phyloP scores from a whole-genome alignment of 2,888 invertebrate genomes.

The Steinernema scapterisci region DNA sequence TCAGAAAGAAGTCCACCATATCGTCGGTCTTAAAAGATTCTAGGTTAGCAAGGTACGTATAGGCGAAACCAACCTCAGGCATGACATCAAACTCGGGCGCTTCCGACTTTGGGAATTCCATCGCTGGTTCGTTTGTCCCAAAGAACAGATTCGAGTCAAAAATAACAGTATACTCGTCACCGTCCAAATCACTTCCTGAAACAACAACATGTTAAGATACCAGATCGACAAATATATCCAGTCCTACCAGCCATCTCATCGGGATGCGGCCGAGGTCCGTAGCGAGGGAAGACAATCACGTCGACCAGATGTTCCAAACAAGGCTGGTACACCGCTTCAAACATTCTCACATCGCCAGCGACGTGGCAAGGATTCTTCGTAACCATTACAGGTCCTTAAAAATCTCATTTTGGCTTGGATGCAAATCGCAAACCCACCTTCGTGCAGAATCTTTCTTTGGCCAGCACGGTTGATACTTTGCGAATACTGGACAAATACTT shows the following conservation, averaged over 20 bases:
- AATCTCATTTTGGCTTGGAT: neutral
- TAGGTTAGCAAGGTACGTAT: neutral
- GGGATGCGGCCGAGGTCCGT: constrained; percentile 68
- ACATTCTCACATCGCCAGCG: constrained; percentile 68
- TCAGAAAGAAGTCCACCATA: constrained; percentile 67
- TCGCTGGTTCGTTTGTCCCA: constrained; percentile 55
- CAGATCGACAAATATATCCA: neutral
- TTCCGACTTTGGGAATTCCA: constrained; percentile 49
- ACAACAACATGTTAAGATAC: too few relatives aligned
- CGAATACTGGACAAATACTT: constrained; percentile 63
- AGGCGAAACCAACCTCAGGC: constrained; percentile 5
- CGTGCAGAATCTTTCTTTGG: constrained; percentile 7
- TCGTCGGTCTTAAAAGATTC: constrained; percentile 50
- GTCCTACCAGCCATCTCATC: constrained; percentile 69
- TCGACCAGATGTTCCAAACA: constrained; percentile 63
- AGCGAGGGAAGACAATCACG: constrained; percentile 69
- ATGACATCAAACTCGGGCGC: constrained; percentile 34
- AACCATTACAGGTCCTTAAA: constrained; percentile 61
- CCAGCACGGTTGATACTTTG: constrained; percentile 34
- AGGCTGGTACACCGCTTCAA: constrained; percentile 55
- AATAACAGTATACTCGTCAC: constrained; percentile 69
- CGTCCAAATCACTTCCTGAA: constrained; percentile 69
- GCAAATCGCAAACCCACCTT: neutral
- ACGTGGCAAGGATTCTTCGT: constrained; percentile 70
- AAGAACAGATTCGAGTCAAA: constrained; percentile 67